These are phyloP conservation scores for Arenaria interpres DNA, from an alignment of 2,113 vertebrate species.

Conservation along the genomic window DNA sequence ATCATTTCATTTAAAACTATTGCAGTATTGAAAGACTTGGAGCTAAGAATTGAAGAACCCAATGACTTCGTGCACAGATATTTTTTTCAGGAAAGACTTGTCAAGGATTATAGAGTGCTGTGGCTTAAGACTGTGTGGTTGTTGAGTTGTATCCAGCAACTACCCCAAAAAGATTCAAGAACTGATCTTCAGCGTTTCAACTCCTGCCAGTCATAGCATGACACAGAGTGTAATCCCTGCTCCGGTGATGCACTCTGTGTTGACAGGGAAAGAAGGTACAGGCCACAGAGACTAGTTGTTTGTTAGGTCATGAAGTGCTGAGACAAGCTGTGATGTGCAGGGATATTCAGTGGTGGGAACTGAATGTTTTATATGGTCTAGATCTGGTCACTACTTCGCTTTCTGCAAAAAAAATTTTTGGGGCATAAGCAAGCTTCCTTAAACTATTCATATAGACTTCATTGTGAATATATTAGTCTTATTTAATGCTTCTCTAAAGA, in stretches of 20 bases:
- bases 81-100: neutral
- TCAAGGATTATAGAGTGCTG: neutral
- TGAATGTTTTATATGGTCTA: neutral
- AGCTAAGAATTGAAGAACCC: neutral
- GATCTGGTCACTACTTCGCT: neutral
- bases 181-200: neutral
- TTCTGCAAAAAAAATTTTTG: neutral
- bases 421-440: neutral
- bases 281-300: neutral
- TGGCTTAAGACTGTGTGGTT: neutral
- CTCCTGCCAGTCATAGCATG: neutral
- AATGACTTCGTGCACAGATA: neutral
- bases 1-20: neutral
- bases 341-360: neutral
- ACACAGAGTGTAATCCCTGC: neutral
- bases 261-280: neutral
- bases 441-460: neutral
- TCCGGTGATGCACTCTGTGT: neutral
- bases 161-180: neutral
- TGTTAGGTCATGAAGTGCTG: neutral
- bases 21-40: neutral
- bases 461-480: neutral
- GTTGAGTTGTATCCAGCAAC: neutral
- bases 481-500: slow-evolving; percentile 1
- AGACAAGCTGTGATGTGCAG: neutral